These are phyloP conservation scores for Magallana nippona DNA, from an alignment of 2,888 invertebrate species.

Conservation along the genomic window DNA sequence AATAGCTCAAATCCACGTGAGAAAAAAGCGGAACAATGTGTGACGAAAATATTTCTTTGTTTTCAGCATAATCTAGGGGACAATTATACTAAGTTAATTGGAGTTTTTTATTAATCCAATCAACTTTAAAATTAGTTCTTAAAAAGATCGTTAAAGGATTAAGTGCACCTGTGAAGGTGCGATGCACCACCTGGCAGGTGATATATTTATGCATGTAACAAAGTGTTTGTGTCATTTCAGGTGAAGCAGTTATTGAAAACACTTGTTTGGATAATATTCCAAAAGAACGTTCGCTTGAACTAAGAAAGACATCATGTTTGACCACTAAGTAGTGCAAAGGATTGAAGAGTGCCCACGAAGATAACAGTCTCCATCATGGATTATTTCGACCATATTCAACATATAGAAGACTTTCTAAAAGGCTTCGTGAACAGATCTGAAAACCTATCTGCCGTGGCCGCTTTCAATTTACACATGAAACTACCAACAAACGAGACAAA, in stretches of 20 bases:
- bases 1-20: too few species aligned
- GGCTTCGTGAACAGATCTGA: conserved; percentile 47
- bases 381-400: not conserved
- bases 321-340: too few species aligned
- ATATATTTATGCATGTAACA: too few species aligned
- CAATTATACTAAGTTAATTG: not conserved
- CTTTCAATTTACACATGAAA: conserved; percentile 40
- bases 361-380: not conserved
- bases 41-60: too few species aligned
- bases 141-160: not conserved
- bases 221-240: too few species aligned
- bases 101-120: not conserved
- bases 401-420: conserved; percentile 36
- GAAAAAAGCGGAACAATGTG: too few species aligned
- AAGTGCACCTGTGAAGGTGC: not conserved
- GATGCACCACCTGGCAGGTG: too few species aligned
- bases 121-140: not conserved
- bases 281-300: too few species aligned
- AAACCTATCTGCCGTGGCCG: conserved; percentile 41
- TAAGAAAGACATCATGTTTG: too few species aligned
- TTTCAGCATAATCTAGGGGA: not conserved
- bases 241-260: too few species aligned
- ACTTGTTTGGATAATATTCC: too few species aligned
- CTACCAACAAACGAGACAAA: conserved; percentile 38
- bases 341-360: too few species aligned